These are phyloP conservation scores for Pheosia tremula DNA, from an alignment of 2,888 invertebrate genomes.

Conservation along the genomic window DNA sequence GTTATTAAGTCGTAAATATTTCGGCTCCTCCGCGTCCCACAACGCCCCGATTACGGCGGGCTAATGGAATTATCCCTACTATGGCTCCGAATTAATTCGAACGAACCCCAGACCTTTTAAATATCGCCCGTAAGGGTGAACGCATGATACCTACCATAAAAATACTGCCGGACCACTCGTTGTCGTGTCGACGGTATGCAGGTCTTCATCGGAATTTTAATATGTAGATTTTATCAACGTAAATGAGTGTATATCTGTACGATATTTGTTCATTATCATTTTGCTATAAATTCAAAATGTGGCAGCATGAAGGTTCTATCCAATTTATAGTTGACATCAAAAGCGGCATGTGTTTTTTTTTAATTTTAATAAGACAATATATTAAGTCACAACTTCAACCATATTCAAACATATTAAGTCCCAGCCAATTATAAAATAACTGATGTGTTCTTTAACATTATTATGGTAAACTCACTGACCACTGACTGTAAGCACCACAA, in stretches of 20 bases:
- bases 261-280: too few species aligned
- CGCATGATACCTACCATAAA: conserved; percentile 51
- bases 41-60: conserved; percentile 46
- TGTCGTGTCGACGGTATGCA: conserved; percentile 7
- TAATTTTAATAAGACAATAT: too few species aligned
- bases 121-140: conserved; percentile 51
- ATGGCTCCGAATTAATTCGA: conserved; percentile 68
- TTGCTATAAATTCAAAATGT: too few species aligned
- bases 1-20: conserved; percentile 68
- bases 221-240: neutral
- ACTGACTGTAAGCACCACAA: neutral
- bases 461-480: neutral
- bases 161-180: conserved; percentile 43
- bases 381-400: too few species aligned
- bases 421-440: neutral
- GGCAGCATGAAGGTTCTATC: too few species aligned
- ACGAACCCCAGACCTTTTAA: conserved; percentile 60
- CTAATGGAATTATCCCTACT: conserved; percentile 72
- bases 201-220: neutral
- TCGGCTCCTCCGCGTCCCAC: conserved; percentile 40
- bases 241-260: too few species aligned
- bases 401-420: neutral
- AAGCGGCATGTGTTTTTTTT: too few species aligned
- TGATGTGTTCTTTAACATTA: neutral
- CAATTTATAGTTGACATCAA: too few species aligned